Evolutionary conservation across 2,113 vertebrate species (phyloP).

Genomic region (Poeciliopsis prolifica): DNA sequence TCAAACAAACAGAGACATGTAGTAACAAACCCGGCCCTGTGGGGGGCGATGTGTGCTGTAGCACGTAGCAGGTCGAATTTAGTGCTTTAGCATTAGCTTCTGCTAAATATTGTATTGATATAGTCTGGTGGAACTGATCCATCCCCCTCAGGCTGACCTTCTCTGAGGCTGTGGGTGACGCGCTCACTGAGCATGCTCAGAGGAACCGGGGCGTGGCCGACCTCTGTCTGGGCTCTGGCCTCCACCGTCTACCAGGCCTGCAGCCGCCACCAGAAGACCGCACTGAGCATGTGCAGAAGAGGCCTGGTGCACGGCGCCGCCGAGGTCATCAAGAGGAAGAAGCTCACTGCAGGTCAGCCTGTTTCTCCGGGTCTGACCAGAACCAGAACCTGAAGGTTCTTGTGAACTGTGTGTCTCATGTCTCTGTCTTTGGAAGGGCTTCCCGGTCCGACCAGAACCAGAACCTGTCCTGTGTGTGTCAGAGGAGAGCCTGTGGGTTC

Average conservation of each 20-base stretch:
- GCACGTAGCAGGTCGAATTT: too few species aligned
- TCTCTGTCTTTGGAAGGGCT: constrained; percentile 5
- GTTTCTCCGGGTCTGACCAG: background rate
- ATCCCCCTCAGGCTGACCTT: constrained; percentile 73
- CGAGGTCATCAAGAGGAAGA: constrained; percentile 68
- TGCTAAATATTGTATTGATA: too few species aligned
- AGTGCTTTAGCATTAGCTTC: too few species aligned
- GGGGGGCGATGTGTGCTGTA: too few species aligned
- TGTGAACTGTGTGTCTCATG: constrained; percentile 3
- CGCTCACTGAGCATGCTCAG: constrained; percentile 76
- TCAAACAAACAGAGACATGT: too few species aligned
- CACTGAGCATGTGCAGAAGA: constrained; percentile 81
- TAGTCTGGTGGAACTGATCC: too few species aligned
- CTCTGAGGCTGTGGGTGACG: constrained; percentile 81
- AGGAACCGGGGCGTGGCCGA: constrained; percentile 49
- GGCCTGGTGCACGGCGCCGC: constrained; percentile 74
- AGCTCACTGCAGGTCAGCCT: constrained; percentile 72
- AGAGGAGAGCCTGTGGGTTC: constrained; percentile 55
- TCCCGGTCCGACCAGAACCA: too few species aligned
- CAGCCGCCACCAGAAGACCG: constrained; percentile 66
- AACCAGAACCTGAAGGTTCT: background rate
- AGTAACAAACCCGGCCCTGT: too few species aligned
- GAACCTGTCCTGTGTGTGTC: background rate
- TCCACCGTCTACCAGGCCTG: constrained; percentile 73
- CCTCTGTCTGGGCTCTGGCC: constrained; percentile 80